Evolutionary conservation across 2,888 invertebrate species (phyloP), one percentile per base, ranked within the genome.

Genomic region (Drosophila diplacantha): DNA sequence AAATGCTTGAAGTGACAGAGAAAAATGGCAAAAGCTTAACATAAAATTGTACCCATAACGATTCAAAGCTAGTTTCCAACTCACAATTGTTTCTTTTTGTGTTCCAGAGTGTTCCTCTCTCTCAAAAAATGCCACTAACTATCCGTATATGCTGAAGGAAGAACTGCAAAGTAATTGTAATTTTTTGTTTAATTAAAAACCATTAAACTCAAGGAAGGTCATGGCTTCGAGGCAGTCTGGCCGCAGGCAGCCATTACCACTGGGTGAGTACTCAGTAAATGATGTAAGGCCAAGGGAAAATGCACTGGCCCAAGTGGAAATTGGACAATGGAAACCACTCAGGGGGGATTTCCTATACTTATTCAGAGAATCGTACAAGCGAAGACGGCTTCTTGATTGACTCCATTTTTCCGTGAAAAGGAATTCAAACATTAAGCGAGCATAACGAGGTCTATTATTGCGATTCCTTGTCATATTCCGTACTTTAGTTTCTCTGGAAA

Each of bases 201-300:
- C 39, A 58, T 51, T 50, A 56, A 56, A 51, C 44, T 3, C 20
- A 12, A 46, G 12, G 41, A 47, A 32, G 14, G 63, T 24, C 62
- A 77, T 68, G 68, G 44, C 41, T 39, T 47, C 24, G 16, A 26
- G 47, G 47, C 61, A 57, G 41, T 34, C 43, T 16, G 35, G 14
- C n/a, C 29, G 31, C 22, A 50, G 38, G 56, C 72, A 47, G 51
- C 51, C 76, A 43, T 38, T 55, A 38, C 41, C 59, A 43, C 43
- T 55, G 71, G 82, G 75, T 76, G 11, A 81, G 82, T 59, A 41
- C 35, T 49, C 18, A 29, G 39, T 32, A 41, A 31, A 57, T 38
- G 44, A 34, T 34, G 43, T 18, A 39, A 49, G 43, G 32, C 44
- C 22, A 18, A 31, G 49, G 41, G 9, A 38, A 46, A 56, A 16